A percentile compares a stretch with the other conserved stretches of the same genome.
phyloP scores from a whole-genome alignment of 2,888 invertebrate species.

The Thelaira solivaga region DNA sequence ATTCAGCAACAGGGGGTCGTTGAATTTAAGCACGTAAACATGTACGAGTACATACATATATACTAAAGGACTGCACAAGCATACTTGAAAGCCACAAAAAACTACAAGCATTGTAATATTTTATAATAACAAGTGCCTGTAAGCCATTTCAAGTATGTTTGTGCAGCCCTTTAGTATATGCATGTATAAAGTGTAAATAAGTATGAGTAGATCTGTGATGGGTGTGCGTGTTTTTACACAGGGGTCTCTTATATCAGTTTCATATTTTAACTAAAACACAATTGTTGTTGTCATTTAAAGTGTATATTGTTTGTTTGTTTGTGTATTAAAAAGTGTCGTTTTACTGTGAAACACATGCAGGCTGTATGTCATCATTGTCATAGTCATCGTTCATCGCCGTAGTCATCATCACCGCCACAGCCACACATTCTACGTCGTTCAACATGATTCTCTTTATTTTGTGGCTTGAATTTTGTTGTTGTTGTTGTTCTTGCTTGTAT shows the following conservation, averaged over 20 bases:
- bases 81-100: too few species aligned
- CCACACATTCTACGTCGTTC: conserved; percentile 19
- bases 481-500: not conserved
- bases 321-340: conserved; percentile 41
- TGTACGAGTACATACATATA: not conserved
- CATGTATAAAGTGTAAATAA: too few species aligned
- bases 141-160: too few species aligned
- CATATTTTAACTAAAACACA: conserved; percentile 24
- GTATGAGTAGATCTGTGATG: too few species aligned
- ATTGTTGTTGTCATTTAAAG: not conserved
- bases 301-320: not conserved
- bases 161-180: too few species aligned
- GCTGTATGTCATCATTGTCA: conserved; percentile 57
- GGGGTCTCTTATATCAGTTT: conserved; percentile 44
- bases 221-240: too few species aligned
- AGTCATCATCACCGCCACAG: conserved; percentile 21
- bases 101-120: too few species aligned
- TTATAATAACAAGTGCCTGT: too few species aligned
- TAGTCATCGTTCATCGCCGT: conserved; percentile 26
- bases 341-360: conserved; percentile 57
- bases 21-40: conserved; percentile 34
- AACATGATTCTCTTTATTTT: not conserved
- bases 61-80: too few species aligned
- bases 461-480: not conserved
- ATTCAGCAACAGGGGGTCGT: conserved; percentile 52